These are phyloP conservation scores for Netelia fuscicornis DNA, from an alignment of 2,888 invertebrate genomes.

Conservation along the genomic window DNA sequence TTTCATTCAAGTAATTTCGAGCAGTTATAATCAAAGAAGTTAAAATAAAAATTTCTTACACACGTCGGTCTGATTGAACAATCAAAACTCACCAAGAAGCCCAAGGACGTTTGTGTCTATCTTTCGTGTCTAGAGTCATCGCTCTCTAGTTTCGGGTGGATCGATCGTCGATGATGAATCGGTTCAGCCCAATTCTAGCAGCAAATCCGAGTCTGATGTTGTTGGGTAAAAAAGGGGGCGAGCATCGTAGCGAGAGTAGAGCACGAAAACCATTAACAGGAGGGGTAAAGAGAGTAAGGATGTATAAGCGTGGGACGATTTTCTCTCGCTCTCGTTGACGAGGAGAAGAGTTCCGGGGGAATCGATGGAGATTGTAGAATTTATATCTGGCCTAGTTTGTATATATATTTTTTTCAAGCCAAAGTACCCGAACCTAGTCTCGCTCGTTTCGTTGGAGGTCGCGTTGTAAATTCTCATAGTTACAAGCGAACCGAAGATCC, in stretches of 20 bases:
- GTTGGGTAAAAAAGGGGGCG: constrained; percentile 23
- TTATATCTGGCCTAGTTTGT: constrained; percentile 59
- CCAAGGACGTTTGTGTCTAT: background rate
- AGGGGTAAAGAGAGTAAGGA: constrained; percentile 15
- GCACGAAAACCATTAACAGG: constrained; percentile 54
- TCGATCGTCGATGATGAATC: constrained; percentile 55
- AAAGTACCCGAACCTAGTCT: constrained; percentile 31
- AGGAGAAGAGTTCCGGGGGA: constrained; percentile 23
- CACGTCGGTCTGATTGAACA: background rate
- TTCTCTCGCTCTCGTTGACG: constrained; percentile 24
- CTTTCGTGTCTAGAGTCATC: constrained; percentile 48
- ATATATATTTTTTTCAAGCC: constrained; percentile 28
- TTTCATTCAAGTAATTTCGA: constrained; percentile 51
- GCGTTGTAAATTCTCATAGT: constrained; percentile 11
- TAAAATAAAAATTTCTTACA: background rate
- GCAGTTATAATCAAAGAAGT: background rate
- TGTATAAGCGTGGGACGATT: constrained; percentile 42
- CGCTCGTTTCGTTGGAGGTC: constrained; percentile 5
- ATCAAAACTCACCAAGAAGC: background rate
- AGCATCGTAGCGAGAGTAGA: constrained; percentile 41
- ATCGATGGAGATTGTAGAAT: constrained; percentile 57
- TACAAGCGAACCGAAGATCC: constrained; percentile 29
- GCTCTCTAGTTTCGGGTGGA: constrained; percentile 27
- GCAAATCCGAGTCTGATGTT: background rate
- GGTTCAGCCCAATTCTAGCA: constrained; percentile 6